Conservation (phyloP, 1,140 invertebrate genomes). For the Gonioctena quinquepunctata region DNA sequence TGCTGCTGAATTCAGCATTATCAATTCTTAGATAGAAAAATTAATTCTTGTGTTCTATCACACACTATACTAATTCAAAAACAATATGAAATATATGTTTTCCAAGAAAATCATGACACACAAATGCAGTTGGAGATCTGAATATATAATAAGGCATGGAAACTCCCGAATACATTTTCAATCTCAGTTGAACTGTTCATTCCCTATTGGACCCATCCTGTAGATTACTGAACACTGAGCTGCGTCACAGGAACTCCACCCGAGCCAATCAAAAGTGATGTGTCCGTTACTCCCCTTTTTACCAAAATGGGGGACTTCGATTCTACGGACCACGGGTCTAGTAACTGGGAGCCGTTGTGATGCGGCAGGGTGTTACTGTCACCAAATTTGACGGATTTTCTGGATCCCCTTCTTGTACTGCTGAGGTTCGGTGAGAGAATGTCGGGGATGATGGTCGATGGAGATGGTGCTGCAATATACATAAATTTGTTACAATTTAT, state of each 20-base stretch:
- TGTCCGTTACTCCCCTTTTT: slow-evolving; percentile 38
- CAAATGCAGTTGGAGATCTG: too few relatives aligned
- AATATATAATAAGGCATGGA: too few relatives aligned
- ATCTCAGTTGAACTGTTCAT: too few relatives aligned
- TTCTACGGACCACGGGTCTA: slow-evolving; percentile 49
- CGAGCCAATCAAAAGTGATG: slow-evolving; percentile 46
- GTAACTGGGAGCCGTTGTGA: slow-evolving; percentile 39
- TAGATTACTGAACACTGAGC: not conserved
- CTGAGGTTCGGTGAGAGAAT: slow-evolving; percentile 38
- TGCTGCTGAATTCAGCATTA: too few relatives aligned
- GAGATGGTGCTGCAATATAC: slow-evolving; percentile 7
- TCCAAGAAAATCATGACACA: too few relatives aligned
- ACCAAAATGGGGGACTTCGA: slow-evolving; percentile 33
- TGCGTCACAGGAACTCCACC: slow-evolving; percentile 22
- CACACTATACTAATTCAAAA: too few relatives aligned
- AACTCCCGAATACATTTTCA: too few relatives aligned
- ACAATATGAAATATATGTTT: too few relatives aligned
- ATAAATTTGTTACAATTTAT: too few relatives aligned
- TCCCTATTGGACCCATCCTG: too few relatives aligned
- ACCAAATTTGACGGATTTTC: slow-evolving; percentile 53
- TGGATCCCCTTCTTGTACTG: slow-evolving; percentile 38
- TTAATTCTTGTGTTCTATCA: too few relatives aligned
- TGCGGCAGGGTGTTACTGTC: slow-evolving; percentile 43
- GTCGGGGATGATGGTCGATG: slow-evolving; percentile 16
- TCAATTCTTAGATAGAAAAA: too few relatives aligned